These are phyloP conservation scores for Mythimna impura DNA, from an alignment of 2,888 invertebrate genomes.

Conservation along the genomic window DNA sequence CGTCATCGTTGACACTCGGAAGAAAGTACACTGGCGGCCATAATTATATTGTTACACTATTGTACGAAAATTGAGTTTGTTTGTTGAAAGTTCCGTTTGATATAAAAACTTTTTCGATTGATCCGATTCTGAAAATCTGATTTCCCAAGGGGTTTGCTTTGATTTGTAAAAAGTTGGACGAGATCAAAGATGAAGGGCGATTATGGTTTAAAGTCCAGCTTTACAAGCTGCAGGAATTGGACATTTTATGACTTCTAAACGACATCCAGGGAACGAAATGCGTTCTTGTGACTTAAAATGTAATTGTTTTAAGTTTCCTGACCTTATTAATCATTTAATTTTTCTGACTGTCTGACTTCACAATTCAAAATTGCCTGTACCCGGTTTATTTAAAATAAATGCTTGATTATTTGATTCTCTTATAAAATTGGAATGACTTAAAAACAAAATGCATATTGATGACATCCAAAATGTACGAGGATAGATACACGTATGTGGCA, in stretches of 20 bases:
- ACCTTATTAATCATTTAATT: too few relatives aligned
- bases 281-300: too few relatives aligned
- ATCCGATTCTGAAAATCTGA: conserved; percentile 15
- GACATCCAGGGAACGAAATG: too few relatives aligned
- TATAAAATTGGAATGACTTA: not conserved
- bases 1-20: conserved; percentile 22
- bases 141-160: conserved; percentile 16
- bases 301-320: too few relatives aligned
- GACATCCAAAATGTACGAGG: not conserved
- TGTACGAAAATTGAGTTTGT: conserved; percentile 31
- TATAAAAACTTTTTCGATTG: conserved; percentile 34
- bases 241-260: not conserved
- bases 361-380: too few relatives aligned
- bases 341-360: too few relatives aligned
- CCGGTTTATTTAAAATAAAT: too few relatives aligned
- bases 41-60: conserved; percentile 20
- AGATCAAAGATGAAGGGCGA: not conserved
- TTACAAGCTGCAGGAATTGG: not conserved
- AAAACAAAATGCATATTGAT: not conserved
- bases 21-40: conserved; percentile 35
- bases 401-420: not conserved
- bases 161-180: conserved; percentile 15
- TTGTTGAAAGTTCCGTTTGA: conserved; percentile 32
- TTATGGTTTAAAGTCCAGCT: not conserved
- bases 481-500: not conserved